Evolutionary conservation across 2,113 vertebrate genomes (phyloP).

Genomic region (Gymnogyps californianus): DNA sequence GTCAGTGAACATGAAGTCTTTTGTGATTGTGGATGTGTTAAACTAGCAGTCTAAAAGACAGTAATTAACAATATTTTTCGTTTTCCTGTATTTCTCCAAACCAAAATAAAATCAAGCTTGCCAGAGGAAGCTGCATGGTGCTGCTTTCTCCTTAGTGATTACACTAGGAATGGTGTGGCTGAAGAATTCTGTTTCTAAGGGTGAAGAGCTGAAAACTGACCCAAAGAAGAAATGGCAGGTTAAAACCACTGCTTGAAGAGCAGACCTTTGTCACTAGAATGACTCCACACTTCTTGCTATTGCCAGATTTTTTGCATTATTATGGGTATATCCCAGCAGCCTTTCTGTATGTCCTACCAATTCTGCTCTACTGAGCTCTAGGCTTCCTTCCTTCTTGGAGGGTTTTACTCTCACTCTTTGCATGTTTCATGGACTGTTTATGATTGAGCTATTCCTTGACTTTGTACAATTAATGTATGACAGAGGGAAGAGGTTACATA

Average conservation of each 20-base stretch:
- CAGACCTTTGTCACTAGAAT: not conserved
- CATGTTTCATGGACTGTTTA: not conserved
- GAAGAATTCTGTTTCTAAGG: not conserved
- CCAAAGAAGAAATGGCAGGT: not conserved
- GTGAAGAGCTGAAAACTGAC: not conserved
- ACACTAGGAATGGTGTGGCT: not conserved
- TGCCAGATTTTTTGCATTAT: not conserved
- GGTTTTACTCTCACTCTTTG: not conserved
- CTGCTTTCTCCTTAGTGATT: not conserved
- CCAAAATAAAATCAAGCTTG: not conserved
- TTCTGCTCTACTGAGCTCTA: not conserved
- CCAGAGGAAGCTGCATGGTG: not conserved
- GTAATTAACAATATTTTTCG: not conserved
- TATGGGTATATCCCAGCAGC: not conserved
- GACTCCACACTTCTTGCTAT: not conserved
- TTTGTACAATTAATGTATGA: not conserved
- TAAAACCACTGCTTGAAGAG: not conserved
- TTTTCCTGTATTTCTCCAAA: not conserved
- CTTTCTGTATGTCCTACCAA: not conserved
- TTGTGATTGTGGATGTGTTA: not conserved
- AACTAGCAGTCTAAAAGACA: not conserved
- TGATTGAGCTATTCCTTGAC: not conserved
- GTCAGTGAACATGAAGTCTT: not conserved
- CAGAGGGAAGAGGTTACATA: not conserved
- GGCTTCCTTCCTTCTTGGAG: not conserved